These are phyloP conservation scores for Sebastes baramenuke DNA, from an alignment of 2,797 vertebrate genomes.

Conservation along the genomic window DNA sequence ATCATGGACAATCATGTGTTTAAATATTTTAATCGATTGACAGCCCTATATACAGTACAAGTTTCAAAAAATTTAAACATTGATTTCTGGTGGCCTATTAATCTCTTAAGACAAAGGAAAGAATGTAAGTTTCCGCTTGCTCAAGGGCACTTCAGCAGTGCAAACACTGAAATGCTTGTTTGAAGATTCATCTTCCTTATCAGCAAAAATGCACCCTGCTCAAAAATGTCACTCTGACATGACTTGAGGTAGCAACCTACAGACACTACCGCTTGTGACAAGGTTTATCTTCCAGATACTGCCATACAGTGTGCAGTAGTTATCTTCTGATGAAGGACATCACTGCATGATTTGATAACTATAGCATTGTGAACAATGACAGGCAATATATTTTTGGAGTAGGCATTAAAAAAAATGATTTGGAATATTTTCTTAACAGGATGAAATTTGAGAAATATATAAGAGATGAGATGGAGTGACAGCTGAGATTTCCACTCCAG, in stretches of 20 bases:
- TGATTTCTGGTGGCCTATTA: background rate
- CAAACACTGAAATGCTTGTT: background rate
- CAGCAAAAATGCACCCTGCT: background rate
- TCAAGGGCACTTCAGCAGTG: background rate
- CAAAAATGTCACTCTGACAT: constrained; percentile 15
- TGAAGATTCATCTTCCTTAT: background rate
- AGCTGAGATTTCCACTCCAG: background rate
- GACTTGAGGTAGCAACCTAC: background rate
- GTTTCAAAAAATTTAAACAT: background rate
- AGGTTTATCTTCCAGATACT: background rate
- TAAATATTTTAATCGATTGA: too few relatives aligned
- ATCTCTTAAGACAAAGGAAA: background rate
- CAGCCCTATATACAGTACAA: background rate
- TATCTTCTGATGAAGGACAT: background rate
- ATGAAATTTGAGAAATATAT: background rate
- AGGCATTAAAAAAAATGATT: background rate
- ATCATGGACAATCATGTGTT: too few relatives aligned
- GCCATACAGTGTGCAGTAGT: background rate
- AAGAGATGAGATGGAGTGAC: background rate
- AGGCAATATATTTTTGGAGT: background rate
- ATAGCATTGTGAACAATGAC: background rate
- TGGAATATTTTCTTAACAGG: background rate
- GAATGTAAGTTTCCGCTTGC: background rate
- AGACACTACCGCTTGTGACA: background rate
- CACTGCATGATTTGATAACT: background rate